Evolutionary conservation across 2,797 vertebrate genomes (phyloP).

Genomic region (Acanthurus lineatus): DNA sequence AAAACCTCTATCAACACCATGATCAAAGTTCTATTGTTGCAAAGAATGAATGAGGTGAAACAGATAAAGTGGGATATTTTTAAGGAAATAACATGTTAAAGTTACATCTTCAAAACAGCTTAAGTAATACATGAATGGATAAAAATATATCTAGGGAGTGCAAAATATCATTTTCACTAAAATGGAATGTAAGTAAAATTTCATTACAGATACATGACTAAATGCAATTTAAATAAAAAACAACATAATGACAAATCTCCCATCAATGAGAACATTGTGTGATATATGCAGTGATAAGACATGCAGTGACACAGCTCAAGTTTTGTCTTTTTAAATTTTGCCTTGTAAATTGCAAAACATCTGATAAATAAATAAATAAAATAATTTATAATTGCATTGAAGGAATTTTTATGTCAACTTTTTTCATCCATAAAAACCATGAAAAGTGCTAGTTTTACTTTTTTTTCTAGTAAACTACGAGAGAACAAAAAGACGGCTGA

Average conservation of each 20-base stretch:
- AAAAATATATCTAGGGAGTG: not conserved
- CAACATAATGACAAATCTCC: not conserved
- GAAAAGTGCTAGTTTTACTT: not conserved
- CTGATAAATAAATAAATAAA: not conserved
- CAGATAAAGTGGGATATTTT: not conserved
- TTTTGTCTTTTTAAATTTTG: not conserved
- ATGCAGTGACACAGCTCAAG: too few relatives aligned
- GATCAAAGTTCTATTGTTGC: not conserved
- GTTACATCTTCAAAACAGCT: not conserved
- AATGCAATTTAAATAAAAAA: not conserved
- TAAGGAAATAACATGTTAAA: not conserved
- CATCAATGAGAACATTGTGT: too few relatives aligned
- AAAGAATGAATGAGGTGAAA: not conserved
- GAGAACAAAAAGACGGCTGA: constrained; percentile 99
- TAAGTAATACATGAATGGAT: not conserved
- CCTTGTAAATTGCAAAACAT: not conserved
- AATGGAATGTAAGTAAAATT: not conserved
- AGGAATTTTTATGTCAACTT: not conserved
- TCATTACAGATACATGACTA: not conserved
- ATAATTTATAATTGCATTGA: not conserved
- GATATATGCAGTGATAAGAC: too few relatives aligned
- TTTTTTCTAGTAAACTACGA: constrained; percentile 91
- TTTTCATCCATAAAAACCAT: not conserved
- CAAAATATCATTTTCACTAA: not conserved
- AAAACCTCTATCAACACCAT: not conserved